phyloP scores from a whole-genome alignment of 2,113 vertebrate genomes.

The Coracopsis vasa region DNA sequence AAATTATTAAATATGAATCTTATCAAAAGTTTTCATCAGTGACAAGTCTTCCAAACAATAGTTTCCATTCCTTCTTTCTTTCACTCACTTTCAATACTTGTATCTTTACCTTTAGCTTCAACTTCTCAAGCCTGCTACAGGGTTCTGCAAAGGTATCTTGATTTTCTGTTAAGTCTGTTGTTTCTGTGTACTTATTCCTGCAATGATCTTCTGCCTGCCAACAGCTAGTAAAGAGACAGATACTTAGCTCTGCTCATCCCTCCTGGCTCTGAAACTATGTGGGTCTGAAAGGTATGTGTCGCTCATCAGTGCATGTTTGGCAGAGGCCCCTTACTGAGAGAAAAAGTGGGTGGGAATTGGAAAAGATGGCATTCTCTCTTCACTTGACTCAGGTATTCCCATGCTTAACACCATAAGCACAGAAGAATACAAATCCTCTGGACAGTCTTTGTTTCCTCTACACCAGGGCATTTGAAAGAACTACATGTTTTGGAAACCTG shows the following conservation, averaged over 20 bases:
- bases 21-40: neutral
- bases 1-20: neutral
- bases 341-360: neutral
- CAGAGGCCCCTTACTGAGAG: neutral
- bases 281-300: neutral
- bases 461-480: neutral
- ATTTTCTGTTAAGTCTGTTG: neutral
- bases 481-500: neutral
- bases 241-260: neutral
- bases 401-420: neutral
- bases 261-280: neutral
- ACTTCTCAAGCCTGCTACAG: neutral
- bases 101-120: neutral
- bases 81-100: neutral
- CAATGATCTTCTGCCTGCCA: neutral
- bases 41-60: neutral
- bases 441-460: neutral
- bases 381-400: neutral
- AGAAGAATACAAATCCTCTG: neutral
- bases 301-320: neutral
- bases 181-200: neutral
- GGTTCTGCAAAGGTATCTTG: neutral
- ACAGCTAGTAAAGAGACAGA: neutral
- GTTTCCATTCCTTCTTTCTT: neutral
- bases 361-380: neutral